Conservation (phyloP, 2,797 vertebrate genomes). For the Silurus lanzhouensis region DNA sequence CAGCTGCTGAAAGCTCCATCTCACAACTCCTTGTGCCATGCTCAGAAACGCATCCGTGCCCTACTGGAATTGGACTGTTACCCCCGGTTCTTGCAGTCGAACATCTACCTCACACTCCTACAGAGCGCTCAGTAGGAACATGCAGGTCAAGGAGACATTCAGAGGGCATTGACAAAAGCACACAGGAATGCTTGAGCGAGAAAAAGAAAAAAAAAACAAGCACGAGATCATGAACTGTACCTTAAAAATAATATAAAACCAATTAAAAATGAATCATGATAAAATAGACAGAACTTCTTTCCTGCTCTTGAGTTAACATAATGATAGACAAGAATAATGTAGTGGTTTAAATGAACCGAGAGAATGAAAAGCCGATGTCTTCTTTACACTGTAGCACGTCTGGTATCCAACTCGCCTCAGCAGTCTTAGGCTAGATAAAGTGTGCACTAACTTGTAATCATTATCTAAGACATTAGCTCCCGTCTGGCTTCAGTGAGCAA, state of each 20-base stretch:
- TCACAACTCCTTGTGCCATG: constrained; percentile 71
- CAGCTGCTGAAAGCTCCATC: constrained; percentile 79
- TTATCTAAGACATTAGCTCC: constrained; percentile 46
- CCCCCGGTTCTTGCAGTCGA: constrained; percentile 81
- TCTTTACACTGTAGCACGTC: background rate
- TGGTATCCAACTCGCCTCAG: background rate
- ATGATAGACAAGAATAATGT: background rate
- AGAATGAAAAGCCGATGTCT: background rate
- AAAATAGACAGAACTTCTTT: background rate
- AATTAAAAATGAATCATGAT: background rate
- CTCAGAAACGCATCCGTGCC: constrained; percentile 78
- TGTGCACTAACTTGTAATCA: constrained; percentile 53
- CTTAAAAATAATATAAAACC: background rate
- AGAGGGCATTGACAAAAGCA: background rate
- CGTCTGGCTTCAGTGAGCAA: constrained; percentile 37
- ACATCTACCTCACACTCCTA: constrained; percentile 72
- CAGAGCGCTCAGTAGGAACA: constrained; percentile 57
- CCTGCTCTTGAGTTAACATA: constrained; percentile 6
- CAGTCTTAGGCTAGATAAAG: background rate
- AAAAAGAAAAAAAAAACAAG: background rate
- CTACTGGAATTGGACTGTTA: constrained; percentile 83
- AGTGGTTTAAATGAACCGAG: background rate
- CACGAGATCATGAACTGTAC: background rate
- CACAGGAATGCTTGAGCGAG: too few species aligned
- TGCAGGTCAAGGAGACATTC: background rate